Evolutionary conservation across 2,113 vertebrate species (phyloP).

Genomic region (Lanius collurio): DNA sequence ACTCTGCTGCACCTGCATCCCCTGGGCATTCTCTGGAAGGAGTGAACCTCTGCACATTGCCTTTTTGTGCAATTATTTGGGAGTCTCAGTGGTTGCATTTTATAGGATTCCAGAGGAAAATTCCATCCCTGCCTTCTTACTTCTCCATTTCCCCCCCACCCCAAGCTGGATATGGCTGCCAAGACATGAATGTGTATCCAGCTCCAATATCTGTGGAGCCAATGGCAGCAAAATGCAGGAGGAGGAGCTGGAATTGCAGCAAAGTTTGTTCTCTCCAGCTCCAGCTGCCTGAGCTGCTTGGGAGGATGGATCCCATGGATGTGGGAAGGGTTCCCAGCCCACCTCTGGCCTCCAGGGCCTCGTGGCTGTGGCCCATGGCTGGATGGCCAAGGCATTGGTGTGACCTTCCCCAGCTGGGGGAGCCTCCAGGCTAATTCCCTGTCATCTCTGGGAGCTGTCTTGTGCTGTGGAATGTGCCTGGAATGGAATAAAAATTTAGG

Average conservation of each 20-base stretch:
- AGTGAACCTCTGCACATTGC: rapidly evolving
- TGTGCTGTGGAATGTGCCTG: not conserved
- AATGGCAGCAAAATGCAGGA: not conserved
- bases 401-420: not conserved
- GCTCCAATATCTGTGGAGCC: not conserved
- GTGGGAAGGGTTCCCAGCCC: not conserved
- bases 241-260: not conserved
- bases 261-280: not conserved
- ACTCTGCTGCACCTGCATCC: not conserved
- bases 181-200: not conserved
- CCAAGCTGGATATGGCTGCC: not conserved
- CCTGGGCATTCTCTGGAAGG: not conserved
- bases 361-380: not conserved
- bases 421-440: not conserved
- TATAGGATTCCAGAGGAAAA: not conserved
- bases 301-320: not conserved
- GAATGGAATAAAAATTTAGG: not conserved
- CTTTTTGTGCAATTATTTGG: not conserved
- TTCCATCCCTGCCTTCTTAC: not conserved
- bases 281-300: not conserved
- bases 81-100: not conserved
- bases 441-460: not conserved
- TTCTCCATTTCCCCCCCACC: not conserved
- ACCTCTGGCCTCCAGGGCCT: not conserved
- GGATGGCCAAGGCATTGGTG: not conserved